phyloP scores from a whole-genome alignment of 2,797 vertebrate genomes.

The Leuciscus waleckii region DNA sequence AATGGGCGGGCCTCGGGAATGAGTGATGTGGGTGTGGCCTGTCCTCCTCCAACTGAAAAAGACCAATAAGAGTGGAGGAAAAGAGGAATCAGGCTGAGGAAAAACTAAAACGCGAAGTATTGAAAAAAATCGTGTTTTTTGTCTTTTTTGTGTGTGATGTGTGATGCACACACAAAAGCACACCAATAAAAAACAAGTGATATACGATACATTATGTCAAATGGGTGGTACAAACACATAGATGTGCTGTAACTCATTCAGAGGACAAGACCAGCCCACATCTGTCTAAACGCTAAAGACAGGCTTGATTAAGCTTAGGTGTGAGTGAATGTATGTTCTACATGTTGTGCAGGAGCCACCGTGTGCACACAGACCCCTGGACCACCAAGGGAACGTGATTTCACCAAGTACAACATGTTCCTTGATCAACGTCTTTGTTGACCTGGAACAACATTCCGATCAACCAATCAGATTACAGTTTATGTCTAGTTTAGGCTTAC shows the following conservation, averaged over 20 bases:
- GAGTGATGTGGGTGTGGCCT: slow-evolving; percentile 89
- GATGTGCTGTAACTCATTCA: slow-evolving; percentile 42
- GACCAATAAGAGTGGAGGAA: slow-evolving; percentile 94
- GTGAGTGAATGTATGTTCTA: slow-evolving; percentile 25
- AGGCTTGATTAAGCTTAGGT: slow-evolving; percentile 15
- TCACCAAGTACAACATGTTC: neutral
- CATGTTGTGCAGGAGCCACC: slow-evolving; percentile 37
- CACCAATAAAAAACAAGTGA: slow-evolving; percentile 41
- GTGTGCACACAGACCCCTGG: slow-evolving; percentile 45
- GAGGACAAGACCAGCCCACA: slow-evolving; percentile 50
- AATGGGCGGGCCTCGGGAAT: slow-evolving; percentile 91
- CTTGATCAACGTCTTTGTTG: neutral
- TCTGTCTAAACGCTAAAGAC: slow-evolving; percentile 17
- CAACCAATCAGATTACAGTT: neutral
- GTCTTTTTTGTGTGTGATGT: slow-evolving; percentile 48
- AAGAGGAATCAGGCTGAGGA: slow-evolving; percentile 88
- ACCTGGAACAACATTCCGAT: neutral
- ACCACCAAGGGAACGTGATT: neutral
- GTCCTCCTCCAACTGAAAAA: slow-evolving; percentile 95
- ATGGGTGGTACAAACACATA: slow-evolving; percentile 39
- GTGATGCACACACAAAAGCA: slow-evolving; percentile 48
- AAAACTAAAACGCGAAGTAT: slow-evolving; percentile 53
- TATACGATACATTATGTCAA: slow-evolving; percentile 15
- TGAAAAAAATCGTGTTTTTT: slow-evolving; percentile 41
- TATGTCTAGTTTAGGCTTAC: neutral